Evolutionary conservation across 2,888 invertebrate genomes (phyloP), one percentile per base, ranked within the genome.

Genomic region (Oxytorus armatus): DNA sequence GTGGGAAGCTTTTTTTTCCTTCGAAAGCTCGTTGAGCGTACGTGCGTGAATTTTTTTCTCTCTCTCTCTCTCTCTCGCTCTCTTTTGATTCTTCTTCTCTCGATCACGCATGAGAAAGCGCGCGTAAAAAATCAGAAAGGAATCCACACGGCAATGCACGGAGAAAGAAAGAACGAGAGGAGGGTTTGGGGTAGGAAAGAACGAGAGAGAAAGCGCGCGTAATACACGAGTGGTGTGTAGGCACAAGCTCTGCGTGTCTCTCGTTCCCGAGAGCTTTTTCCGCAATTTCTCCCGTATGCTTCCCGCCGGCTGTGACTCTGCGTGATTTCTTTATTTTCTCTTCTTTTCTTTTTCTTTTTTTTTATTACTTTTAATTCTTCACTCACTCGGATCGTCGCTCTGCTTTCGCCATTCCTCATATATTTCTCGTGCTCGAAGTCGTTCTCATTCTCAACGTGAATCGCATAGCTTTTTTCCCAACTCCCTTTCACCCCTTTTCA

Each of bases 111-210:
- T 89, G 90, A 89, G 87, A 85, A 84, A 86, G 55, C 86, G 82
- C 86, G 83, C 86, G 86, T 84, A 86, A 89, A 89, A n/a, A 89
- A 89, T 89, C 86, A 89, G 85, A 89, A 88, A 88, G 84, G 86
- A 87, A 89, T 89, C 86, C 85, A 85, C 85, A 85, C 33, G 70
- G 75, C n/a, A 70, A 65, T 65, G 51, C 70, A 21, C 36, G n/a
- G 18, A 14, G 85, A 85, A 59, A 82, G 83, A 81, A 84, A 85
- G 86, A 87, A 85, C 86, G 85, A 84, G 84, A 84, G 86, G 10
- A 14, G 18, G 57, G 33, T 29, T 1, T 44, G 14, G 53, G 3
- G 23, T 3, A 84, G 85, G 86, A 88, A 87, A 83, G 85, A 86
- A 81, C 83, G 84, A 83, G 83, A 29, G 53, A 83, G 82, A 80